phyloP scores from a whole-genome alignment of 2,797 vertebrate species.

The Thripadectes ignobilis region DNA sequence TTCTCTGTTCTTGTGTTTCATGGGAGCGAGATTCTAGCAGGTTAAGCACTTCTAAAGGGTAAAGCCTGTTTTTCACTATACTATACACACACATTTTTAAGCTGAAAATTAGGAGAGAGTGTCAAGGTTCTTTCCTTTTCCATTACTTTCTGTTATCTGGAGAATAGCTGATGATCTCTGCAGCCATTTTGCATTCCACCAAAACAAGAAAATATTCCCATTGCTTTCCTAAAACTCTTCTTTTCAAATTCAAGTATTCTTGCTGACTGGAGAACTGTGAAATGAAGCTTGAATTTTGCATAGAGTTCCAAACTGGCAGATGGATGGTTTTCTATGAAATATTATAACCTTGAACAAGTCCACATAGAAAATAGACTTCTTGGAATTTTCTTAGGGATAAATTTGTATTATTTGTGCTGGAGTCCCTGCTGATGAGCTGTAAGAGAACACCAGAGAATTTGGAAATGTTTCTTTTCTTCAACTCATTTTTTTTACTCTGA shows the following conservation, averaged over 20 bases:
- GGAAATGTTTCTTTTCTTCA: not conserved
- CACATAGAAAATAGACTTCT: not conserved
- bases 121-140: not conserved
- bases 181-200: not conserved
- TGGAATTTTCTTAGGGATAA: not conserved
- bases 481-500: not conserved
- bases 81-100: accelerated
- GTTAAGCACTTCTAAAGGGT: not conserved
- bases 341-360: not conserved
- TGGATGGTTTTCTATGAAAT: not conserved
- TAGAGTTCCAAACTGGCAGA: not conserved
- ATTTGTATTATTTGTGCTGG: not conserved
- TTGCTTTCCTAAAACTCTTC: not conserved
- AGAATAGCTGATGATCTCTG: not conserved
- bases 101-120: not conserved
- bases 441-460: not conserved
- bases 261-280: not conserved
- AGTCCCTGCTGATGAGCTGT: not conserved
- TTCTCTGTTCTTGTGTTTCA: not conserved
- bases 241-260: not conserved
- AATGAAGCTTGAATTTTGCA: not conserved
- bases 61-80: not conserved
- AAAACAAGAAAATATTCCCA: not conserved
- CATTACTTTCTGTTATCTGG: not conserved
- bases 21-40: not conserved